Percentiles rank a stretch among this genome's conserved stretches.
Evolutionary conservation across 2,113 vertebrate species (phyloP).

Genomic region (Sapayoa aenigma): DNA sequence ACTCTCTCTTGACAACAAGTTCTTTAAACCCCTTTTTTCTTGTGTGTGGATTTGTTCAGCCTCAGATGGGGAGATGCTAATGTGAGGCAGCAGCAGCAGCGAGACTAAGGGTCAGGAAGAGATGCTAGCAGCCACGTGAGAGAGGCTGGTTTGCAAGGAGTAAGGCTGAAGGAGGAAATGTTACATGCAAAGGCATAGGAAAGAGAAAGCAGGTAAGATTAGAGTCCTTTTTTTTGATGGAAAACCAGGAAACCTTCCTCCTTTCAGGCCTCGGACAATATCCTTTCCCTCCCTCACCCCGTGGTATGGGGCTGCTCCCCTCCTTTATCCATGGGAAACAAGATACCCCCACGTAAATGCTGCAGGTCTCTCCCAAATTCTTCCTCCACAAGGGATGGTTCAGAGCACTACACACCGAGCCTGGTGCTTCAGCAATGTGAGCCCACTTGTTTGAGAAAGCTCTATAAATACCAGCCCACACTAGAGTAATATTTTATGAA

Average conservation of each 20-base stretch:
- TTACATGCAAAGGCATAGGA: background rate
- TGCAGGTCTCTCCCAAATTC: background rate
- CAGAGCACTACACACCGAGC: background rate
- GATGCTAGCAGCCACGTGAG: background rate
- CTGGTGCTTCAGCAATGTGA: background rate
- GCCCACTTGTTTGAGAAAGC: background rate
- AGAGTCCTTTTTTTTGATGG: background rate
- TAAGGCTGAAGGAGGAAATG: background rate
- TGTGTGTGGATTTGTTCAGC: conserved; percentile 15
- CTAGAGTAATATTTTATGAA: background rate
- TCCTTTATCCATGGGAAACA: background rate
- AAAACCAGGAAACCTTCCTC: background rate
- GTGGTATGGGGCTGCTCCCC: background rate
- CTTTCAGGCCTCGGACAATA: background rate
- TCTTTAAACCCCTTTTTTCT: background rate
- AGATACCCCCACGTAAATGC: fast-evolving
- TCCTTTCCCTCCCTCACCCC: background rate
- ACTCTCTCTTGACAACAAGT: background rate
- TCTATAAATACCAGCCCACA: background rate
- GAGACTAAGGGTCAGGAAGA: conserved; percentile 10
- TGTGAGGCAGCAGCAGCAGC: background rate
- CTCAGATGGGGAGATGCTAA: conserved; percentile 10
- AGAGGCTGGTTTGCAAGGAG: background rate
- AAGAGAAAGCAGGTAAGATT: background rate
- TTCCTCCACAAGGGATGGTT: fast-evolving